Conservation (phyloP, 2,888 invertebrate species). For the Carterocephalus palaemon region DNA sequence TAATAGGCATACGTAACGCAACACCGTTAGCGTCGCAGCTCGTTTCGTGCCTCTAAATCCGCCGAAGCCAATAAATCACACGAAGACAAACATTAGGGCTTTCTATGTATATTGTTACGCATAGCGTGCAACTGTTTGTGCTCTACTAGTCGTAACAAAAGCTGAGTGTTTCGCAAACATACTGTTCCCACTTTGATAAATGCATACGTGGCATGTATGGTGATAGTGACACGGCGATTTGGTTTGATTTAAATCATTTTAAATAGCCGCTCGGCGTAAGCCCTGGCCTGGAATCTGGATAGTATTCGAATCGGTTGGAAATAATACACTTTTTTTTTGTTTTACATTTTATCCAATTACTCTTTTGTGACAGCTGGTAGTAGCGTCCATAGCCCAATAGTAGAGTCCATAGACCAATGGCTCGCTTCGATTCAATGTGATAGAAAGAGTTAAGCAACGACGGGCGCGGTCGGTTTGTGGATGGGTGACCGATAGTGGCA, state of each 20-base stretch:
- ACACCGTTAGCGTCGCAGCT: conserved; percentile 49
- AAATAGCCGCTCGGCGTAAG: too few relatives aligned
- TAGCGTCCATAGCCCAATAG: too few relatives aligned
- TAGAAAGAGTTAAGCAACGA: too few relatives aligned
- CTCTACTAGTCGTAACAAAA: conserved; percentile 60
- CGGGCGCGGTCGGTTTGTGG: too few relatives aligned
- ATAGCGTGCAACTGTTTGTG: conserved; percentile 47
- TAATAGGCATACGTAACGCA: conserved; percentile 61
- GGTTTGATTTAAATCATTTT: conserved; percentile 24
- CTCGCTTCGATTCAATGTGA: too few relatives aligned
- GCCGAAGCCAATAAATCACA: conserved; percentile 78
- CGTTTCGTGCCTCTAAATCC: conserved; percentile 74
- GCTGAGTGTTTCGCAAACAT: conserved; percentile 61
- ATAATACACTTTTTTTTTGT: too few relatives aligned
- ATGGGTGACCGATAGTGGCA: too few relatives aligned
- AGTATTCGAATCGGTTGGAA: too few relatives aligned
- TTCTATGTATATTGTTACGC: conserved; percentile 68
- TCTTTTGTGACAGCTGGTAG: too few relatives aligned
- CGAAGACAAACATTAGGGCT: conserved; percentile 75
- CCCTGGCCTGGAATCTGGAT: too few relatives aligned
- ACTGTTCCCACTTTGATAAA: conserved; percentile 33
- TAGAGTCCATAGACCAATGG: too few relatives aligned
- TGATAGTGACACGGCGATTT: conserved; percentile 27
- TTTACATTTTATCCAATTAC: too few relatives aligned
- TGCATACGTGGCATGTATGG: conserved; percentile 31